Evolutionary conservation across 2,888 invertebrate genomes (phyloP).

Genomic region (Phyllotreta cruciferae): DNA sequence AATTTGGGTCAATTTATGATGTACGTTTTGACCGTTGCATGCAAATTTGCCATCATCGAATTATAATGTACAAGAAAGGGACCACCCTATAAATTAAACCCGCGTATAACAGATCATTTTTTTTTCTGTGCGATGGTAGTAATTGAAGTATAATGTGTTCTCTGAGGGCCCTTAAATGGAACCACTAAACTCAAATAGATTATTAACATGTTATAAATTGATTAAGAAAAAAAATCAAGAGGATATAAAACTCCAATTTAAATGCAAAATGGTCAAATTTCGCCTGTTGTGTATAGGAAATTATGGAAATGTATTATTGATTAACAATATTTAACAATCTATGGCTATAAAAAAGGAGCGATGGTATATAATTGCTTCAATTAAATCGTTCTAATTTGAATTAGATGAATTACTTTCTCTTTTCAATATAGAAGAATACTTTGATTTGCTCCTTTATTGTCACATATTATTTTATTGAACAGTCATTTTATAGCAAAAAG

Average conservation of each 20-base stretch:
- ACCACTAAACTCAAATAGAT: constrained; percentile 12
- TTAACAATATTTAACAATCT: too few species aligned
- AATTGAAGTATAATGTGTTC: constrained; percentile 27
- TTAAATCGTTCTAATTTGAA: too few species aligned
- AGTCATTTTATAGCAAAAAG: too few species aligned
- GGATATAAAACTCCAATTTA: constrained; percentile 1
- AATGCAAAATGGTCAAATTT: too few species aligned
- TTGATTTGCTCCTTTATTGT: too few species aligned
- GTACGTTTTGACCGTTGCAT: constrained; percentile 40
- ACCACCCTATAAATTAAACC: constrained; percentile 30
- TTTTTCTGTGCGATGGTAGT: constrained; percentile 26
- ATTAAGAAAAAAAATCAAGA: constrained; percentile 12
- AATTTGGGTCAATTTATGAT: constrained; percentile 26
- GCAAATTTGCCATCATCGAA: constrained; percentile 53
- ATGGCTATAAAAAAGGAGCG: too few species aligned
- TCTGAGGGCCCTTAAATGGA: constrained; percentile 14
- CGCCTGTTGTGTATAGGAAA: too few species aligned
- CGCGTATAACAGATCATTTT: constrained; percentile 26
- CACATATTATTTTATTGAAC: too few species aligned
- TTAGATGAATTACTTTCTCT: too few species aligned
- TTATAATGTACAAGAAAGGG: constrained; percentile 46
- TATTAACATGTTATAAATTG: constrained; percentile 21
- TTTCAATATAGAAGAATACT: too few species aligned
- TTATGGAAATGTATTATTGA: too few species aligned
- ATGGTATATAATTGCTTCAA: too few species aligned